phyloP scores from a whole-genome alignment of 2,113 vertebrate genomes.

The Carlito syrichta region DNA sequence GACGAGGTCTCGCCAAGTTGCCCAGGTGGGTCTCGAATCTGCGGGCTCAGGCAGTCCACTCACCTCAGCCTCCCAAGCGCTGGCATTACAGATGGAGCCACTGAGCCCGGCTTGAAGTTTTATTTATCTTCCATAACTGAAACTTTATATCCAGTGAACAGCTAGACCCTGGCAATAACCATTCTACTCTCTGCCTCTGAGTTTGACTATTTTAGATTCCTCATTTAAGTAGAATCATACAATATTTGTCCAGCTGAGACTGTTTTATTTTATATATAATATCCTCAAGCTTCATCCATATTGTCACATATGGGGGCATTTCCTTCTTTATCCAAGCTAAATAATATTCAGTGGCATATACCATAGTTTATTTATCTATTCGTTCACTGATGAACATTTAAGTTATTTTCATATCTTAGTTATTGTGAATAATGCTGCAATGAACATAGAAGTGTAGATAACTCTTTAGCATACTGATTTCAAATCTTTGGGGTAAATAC shows the following conservation, averaged over 20 bases:
- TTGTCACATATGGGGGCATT: not conserved
- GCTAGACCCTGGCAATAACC: not conserved
- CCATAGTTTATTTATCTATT: not conserved
- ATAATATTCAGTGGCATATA: not conserved
- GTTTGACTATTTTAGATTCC: not conserved
- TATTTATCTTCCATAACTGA: not conserved
- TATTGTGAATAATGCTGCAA: not conserved
- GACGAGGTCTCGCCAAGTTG: too few relatives aligned
- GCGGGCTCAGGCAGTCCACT: too few relatives aligned
- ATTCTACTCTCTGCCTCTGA: not conserved
- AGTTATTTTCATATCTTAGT: not conserved
- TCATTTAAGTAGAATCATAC: not conserved
- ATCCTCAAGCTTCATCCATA: not conserved
- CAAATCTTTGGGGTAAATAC: not conserved
- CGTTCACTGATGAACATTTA: not conserved
- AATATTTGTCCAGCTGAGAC: not conserved
- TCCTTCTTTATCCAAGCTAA: not conserved
- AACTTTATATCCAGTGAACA: not conserved
- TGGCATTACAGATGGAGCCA: too few relatives aligned
- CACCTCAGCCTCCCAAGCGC: too few relatives aligned
- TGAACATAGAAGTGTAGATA: not conserved
- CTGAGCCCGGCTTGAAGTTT: too few relatives aligned
- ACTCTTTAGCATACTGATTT: not conserved
- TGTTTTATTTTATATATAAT: not conserved
- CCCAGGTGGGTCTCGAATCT: too few relatives aligned